Evolutionary conservation across 2,888 invertebrate species (phyloP), one percentile per base, ranked within the genome.

Genomic region (Pachliopta kotzebuea): DNA sequence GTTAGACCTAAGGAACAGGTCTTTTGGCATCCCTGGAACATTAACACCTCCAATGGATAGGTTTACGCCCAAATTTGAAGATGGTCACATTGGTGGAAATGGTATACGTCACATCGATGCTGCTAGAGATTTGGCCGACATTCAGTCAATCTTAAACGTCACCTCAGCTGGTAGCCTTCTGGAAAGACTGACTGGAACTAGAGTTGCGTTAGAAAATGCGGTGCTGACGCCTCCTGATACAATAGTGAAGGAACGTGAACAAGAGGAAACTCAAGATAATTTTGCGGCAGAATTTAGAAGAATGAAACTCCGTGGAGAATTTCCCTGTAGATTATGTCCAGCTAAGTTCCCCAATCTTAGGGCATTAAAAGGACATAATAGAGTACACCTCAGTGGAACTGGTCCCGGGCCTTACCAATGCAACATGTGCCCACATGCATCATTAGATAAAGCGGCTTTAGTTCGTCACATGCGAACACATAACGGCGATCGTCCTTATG

Each of bases 401-500:
- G 94, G 94, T 0, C 93, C 95, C 0, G 96, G 96, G 0, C 97
- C 97, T 0, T 98, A 97, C 84, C 95, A 96, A 61, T 98, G 98
- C 90, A 97, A 98, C 81, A 96, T 98, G 95, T 98, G 98, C 72
- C 95, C 96, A 0, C 98, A 97, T 84, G 95, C 95, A 1, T 96
- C 96, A 70, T 93, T 96, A 50, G 98, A 98, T 80, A 98, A 98
- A 84, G 96, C 97, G 23, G 97, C 98, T 3, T 88, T 99, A 59
- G 95, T 97, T 11, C 94, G 98, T 23, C 98, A 98, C 78, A 95
- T 98, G 94, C 93, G 98, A 54, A 97, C 97, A 0, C 98, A 98
- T 86, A 98, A 98, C 78, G 98, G 98, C 0, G 98, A 98, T 76
- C 93, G 98, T 17, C 98, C 98, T 0, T 98, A 97, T 80, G 97